Conservation (phyloP, 1,140 invertebrate genomes). For the Pogonus chalceus region DNA sequence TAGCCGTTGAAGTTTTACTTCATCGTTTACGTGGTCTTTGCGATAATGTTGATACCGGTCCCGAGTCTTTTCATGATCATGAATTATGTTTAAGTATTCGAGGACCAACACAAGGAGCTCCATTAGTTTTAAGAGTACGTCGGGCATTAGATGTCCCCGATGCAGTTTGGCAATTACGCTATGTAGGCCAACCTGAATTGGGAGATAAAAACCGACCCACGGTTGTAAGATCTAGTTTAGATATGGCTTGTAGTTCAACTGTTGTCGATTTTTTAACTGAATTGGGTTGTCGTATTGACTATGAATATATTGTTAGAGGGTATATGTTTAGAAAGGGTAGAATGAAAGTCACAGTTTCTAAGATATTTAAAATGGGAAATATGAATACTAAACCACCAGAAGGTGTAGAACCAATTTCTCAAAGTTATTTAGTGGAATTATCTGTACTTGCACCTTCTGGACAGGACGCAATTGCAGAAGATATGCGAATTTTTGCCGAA, state of each 20-base stretch:
- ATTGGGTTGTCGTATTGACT: constrained; percentile 81
- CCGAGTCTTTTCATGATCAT: constrained; percentile 86
- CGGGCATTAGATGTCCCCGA: constrained; percentile 66
- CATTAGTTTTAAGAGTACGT: constrained; percentile 55
- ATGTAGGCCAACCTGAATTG: constrained; percentile 82
- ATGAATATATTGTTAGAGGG: constrained; percentile 88
- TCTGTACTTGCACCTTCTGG: constrained; percentile 85
- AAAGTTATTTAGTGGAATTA: constrained; percentile 89
- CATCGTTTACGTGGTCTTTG: constrained; percentile 85
- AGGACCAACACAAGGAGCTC: constrained; percentile 42
- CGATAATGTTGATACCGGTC: constrained; percentile 84
- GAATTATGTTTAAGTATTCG: constrained; percentile 75
- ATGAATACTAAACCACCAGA: constrained; percentile 58
- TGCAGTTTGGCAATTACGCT: constrained; percentile 78
- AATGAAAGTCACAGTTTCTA: constrained; percentile 94
- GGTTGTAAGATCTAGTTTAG: constrained; percentile 80
- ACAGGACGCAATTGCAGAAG: constrained; percentile 89
- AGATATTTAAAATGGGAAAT: constrained; percentile 76
- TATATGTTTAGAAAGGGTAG: constrained; percentile 93
- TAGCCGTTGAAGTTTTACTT: constrained; percentile 83
- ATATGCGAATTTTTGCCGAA: constrained; percentile 92
- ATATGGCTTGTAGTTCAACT: constrained; percentile 81
- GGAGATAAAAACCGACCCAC: constrained; percentile 83
- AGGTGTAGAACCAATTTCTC: constrained; percentile 73
- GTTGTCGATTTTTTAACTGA: constrained; percentile 87